Base-by-base conservation (phyloP, 2,888 invertebrate species). In the Terebella lapidaria region DNA sequence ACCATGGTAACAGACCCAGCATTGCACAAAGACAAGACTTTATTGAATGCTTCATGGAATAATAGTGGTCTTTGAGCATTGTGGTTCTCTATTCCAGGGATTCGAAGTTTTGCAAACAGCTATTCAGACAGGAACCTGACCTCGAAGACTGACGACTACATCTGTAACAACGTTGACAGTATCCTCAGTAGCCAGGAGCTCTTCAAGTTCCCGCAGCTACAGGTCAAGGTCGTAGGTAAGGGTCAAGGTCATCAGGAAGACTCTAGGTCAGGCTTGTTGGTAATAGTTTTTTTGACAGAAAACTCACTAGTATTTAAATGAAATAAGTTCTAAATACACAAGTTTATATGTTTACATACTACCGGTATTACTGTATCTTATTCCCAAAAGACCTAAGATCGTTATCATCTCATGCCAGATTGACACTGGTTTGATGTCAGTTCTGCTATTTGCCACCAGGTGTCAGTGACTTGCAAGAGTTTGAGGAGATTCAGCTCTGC, bases 201-300 rank as follows among this genome's bases (percentile, higher is more conserved):
- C 60, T 83, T 86, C 59, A 82, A 85, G 47, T 82, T 91, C 69
- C 87, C 88, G 18, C 57, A 25, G 72, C 83, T 89, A 53, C 85
- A 86, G 67, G 86, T 91, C 62, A 90, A 90, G 79, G 85, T 91
- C 66, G 81, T 91, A 67, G 88, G 89, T 74, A 87, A 87, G 74
- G 53, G 25, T 5, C 24, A 35, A 35, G n/a, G 10, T 35, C n/a
- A n/a, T n/a, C n/a, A n/a, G n/a, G n/a, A n/a, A n/a, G n/a, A n/a
- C n/a, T n/a, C n/a, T n/a, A n/a, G n/a, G n/a, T n/a, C n/a, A n/a
- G n/a, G n/a, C n/a, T n/a, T n/a, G n/a, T n/a, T n/a, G n/a, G 42
- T 10, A 10, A 35, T 35, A 10, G 10, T 35, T 35, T n/a, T 35
- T 10, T 35, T 10, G n/a, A 35, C 10, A 10, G n/a, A 35, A 35